Evolutionary conservation across 1,140 invertebrate genomes (phyloP), one percentile per base, ranked within the genome.

Genomic region (Trissolcus basalis): DNA sequence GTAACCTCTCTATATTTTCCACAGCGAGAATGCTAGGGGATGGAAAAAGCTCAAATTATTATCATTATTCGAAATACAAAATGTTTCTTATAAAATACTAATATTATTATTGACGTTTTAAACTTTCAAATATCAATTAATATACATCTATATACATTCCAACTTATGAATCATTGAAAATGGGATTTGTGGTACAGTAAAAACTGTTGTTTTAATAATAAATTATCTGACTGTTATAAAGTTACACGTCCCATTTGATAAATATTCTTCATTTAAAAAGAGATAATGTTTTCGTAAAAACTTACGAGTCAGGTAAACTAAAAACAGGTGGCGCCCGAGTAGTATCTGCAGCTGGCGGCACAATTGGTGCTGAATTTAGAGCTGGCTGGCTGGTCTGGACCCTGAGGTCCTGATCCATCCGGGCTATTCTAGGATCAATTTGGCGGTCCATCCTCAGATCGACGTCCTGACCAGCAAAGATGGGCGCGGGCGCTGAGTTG

Each of bases 401-500:
- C 43, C 92, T 86, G 80, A 93, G 87, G 82, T 93, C 92, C 81
- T 92, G 91, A 80, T 93, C 92, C 81, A 90, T 83, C 53, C 88
- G 81, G 11, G 87, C 84, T 36, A 87, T 82, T 77, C 90, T 83
- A n/a, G 88, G 89, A 82, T 91, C 90, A 53, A 91, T 85, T 71
- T 90, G 86, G 59, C 86, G 85, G 56, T 89, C 89, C 45, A 90
- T 70, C 36, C 90, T 84, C 55, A 92, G 85, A 85, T 93, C 92
- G 4, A 92, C 88, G 78, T 92, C 91, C 83, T 92, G 90, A 58
- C 84, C 89, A 74, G 33, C 11, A 56, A 73, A 63, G 32, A 39
- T 39, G 36, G 84, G 53, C 19, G 83, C 80, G 35, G 82, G 65
- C 16, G 84, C 75, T 33, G 85, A 77, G 75, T 87, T 89, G n/a